Evolutionary conservation across 2,888 invertebrate species (phyloP).

Genomic region (Machimus rusticus): DNA sequence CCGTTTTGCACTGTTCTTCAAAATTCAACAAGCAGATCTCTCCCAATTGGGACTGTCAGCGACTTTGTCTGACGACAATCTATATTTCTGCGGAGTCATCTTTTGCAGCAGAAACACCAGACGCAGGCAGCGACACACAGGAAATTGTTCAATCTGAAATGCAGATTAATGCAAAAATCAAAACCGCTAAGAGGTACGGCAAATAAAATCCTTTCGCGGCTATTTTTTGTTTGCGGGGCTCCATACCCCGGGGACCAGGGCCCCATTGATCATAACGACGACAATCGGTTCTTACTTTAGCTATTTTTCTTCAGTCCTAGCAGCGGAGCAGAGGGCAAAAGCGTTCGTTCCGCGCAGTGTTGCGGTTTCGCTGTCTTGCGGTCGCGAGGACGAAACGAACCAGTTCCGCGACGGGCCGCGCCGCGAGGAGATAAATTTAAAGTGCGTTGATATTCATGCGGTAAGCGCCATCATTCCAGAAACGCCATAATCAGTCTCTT

Average conservation of each 20-base stretch:
- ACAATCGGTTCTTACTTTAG: background rate
- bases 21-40: background rate
- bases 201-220: background rate
- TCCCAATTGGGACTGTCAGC: background rate
- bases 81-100: background rate
- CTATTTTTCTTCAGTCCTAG: background rate
- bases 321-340: background rate
- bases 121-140: background rate
- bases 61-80: background rate
- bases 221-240: background rate
- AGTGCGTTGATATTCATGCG: constrained; percentile 3
- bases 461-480: constrained; percentile 32
- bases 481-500: constrained; percentile 29
- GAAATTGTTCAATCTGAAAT: background rate
- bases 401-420: background rate
- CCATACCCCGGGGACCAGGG: background rate
- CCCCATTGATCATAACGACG: background rate
- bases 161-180: background rate
- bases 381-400: background rate
- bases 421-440: constrained; percentile 13
- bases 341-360: background rate
- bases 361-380: background rate
- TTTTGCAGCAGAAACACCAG: background rate
- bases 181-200: background rate
- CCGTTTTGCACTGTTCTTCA: background rate